These are phyloP conservation scores for Didymodactylos carnosus DNA, from an alignment of 2,888 invertebrate genomes.

Conservation along the genomic window DNA sequence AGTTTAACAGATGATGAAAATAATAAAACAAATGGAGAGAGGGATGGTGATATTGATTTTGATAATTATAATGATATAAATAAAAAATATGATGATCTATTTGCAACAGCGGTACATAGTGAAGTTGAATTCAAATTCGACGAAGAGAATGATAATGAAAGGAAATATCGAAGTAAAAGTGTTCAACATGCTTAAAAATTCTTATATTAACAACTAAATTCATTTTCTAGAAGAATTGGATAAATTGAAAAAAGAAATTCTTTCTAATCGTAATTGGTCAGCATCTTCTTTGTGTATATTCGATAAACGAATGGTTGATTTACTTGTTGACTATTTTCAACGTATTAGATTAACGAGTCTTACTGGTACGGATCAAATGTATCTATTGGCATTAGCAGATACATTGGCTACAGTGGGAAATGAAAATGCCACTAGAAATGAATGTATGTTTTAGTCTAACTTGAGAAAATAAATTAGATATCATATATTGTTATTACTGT, in stretches of 20 bases:
- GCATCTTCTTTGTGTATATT: too few species aligned
- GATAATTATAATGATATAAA: conserved; percentile 16
- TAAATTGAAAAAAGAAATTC: neutral
- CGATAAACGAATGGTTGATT: neutral
- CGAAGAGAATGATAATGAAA: conserved; percentile 4
- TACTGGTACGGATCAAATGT: conserved; percentile 87
- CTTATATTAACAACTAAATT: neutral
- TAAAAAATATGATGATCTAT: conserved; percentile 2
- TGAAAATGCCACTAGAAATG: too few species aligned
- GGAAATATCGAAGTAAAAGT: neutral
- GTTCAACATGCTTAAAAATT: neutral
- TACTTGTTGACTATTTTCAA: conserved; percentile 9
- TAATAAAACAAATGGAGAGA: neutral
- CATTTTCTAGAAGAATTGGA: neutral
- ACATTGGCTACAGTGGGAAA: conserved; percentile 49
- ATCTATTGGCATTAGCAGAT: conserved; percentile 87
- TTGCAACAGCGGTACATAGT: conserved; percentile 37
- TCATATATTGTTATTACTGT: too few species aligned
- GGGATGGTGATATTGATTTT: too few species aligned
- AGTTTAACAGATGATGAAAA: conserved; percentile 15
- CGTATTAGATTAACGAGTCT: conserved; percentile 6
- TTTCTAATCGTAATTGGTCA: neutral
- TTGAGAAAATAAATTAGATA: too few species aligned
- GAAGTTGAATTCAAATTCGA: neutral
- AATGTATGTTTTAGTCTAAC: too few species aligned